Conservation (phyloP, 2,797 vertebrate species). For the Helostoma temminkii region DNA sequence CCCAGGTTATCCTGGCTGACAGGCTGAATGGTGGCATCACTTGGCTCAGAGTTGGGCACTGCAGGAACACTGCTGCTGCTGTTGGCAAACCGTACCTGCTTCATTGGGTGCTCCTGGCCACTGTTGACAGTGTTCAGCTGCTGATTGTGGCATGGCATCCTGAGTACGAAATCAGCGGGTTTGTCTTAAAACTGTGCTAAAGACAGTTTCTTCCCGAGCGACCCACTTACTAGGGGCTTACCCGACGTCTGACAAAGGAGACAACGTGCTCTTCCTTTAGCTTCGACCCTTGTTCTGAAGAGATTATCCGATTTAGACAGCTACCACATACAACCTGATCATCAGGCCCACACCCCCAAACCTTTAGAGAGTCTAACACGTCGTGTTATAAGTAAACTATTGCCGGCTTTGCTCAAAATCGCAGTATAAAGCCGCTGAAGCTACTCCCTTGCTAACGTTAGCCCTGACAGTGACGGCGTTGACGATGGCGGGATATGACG, state of each 20-base stretch:
- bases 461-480: constrained; percentile 44
- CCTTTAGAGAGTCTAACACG: background rate
- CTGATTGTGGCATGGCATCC: constrained; percentile 89
- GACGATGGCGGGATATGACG: constrained; percentile 69
- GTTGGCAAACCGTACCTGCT: constrained; percentile 80
- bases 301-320: background rate
- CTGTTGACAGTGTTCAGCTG: constrained; percentile 77
- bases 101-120: constrained; percentile 78
- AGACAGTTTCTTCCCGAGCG: constrained; percentile 15
- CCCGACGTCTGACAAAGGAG: constrained; percentile 39
- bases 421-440: background rate
- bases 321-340: rapidly evolving
- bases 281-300: constrained; percentile 28
- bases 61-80: constrained; percentile 53
- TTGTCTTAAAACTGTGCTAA: background rate
- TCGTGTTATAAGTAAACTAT: constrained; percentile 1
- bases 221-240: constrained; percentile 24
- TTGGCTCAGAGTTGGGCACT: constrained; percentile 47
- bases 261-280: constrained; percentile 67
- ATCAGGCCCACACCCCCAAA: background rate
- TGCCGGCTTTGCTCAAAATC: background rate
- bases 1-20: constrained; percentile 76
- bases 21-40: constrained; percentile 45
- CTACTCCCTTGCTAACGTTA: constrained; percentile 55
- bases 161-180: constrained; percentile 34